Evolutionary conservation across 2,113 vertebrate genomes (phyloP).

Genomic region (Nipponia nippon): DNA sequence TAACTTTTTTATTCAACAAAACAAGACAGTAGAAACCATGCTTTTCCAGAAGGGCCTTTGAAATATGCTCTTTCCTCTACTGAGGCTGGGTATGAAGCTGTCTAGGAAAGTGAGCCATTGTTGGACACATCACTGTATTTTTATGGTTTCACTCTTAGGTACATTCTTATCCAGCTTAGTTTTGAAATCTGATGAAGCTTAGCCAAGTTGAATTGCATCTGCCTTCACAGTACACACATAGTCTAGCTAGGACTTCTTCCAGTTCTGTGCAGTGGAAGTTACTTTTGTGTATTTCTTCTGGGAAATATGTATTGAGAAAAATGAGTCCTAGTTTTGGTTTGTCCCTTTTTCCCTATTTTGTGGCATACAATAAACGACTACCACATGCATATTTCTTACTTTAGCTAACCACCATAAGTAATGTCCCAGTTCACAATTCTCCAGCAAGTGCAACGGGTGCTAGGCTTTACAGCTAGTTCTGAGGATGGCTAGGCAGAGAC

Average conservation of each 20-base stretch:
- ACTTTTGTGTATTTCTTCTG: neutral
- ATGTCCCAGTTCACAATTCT: neutral
- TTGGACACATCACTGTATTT: neutral
- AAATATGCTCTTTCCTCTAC: neutral
- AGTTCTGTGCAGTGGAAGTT: neutral
- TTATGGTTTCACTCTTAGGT: slow-evolving; percentile 5
- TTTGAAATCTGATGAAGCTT: slow-evolving; percentile 23
- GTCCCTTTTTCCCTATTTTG: neutral
- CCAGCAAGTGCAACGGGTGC: neutral
- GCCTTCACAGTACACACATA: neutral
- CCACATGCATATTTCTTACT: neutral
- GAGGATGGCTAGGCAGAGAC: neutral
- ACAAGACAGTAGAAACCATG: neutral
- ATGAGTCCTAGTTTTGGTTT: neutral
- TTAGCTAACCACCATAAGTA: neutral
- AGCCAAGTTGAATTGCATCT: neutral
- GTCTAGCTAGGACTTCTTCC: neutral
- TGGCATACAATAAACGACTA: neutral
- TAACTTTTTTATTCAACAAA: neutral
- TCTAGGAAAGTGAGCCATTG: slow-evolving; percentile 37
- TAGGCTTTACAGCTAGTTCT: neutral
- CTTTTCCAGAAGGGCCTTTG: neutral
- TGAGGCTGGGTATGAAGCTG: neutral
- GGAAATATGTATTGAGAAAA: neutral
- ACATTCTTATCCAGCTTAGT: neutral